Evolutionary conservation across 1,140 invertebrate species (phyloP), one percentile per base, ranked within the genome.

Genomic region (Littorina saxatilis): DNA sequence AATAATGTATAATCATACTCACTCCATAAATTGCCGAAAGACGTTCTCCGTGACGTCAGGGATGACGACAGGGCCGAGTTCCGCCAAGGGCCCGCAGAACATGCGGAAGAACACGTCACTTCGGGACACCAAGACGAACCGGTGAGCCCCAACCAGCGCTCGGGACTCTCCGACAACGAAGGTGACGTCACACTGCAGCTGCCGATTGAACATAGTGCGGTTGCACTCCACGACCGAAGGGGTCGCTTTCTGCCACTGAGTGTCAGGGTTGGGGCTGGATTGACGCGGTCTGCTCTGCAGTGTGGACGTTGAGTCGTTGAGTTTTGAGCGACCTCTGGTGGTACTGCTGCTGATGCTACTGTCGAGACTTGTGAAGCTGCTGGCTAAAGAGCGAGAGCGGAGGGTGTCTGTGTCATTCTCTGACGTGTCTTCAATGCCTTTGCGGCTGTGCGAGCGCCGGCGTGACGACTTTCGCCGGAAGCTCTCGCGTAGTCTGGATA

Each of bases 31-130:
- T n/a, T 77, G 76, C 63, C 82, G 79, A 61, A 89, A 89, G 11
- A 83, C 82, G n/a, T 86, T 82, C 32, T 78, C 68, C 9, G 85
- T 83, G 13, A 89, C 85, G 73, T 89, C 88, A 0, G 86, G 85
- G 32, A 89, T 84, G 15, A 66, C 40, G 32, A 89, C 83, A 17
- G 81, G 81, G 11, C 82, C 80, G 5, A 78, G 80, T 43, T 81
- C 80, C 17, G 84, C 84, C 80, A 89, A 72, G 37, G 84, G 81
- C 79, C 88, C 88, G 52, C 79, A 80, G 40, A 89, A 82, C 88
- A 89, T 89, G 7, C 84, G 85, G 70, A 82, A 85, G 70, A 88
- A 86, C n/a, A 88, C 88, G 29, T 83, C 84, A 79, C 88, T 88
- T 40, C 88, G 82, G 55, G 86, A 85, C 17, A 88, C 79, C 1